A percentile compares a stretch with the other conserved stretches of the same genome.
Evolutionary conservation across 2,113 vertebrate species (phyloP).

Genomic region (Larimichthys polyactis): DNA sequence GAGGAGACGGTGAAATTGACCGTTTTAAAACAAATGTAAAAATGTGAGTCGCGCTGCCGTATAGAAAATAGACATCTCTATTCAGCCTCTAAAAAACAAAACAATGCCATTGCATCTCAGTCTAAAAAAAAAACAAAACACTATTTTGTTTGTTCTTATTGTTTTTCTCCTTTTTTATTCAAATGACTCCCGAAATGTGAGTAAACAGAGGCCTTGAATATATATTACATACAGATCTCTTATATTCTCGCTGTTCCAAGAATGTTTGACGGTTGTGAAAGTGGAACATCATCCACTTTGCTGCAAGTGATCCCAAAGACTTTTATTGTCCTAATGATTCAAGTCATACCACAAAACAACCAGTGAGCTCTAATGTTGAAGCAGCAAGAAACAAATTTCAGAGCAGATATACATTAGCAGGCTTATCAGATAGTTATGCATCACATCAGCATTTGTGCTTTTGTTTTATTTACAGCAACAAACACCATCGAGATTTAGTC

Average conservation of each 20-base stretch:
- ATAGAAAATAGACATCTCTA: conserved; percentile 35
- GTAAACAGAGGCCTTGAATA: conserved; percentile 51
- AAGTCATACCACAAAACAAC: conserved; percentile 20
- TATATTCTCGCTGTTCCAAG: background rate
- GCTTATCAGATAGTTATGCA: conserved; percentile 47
- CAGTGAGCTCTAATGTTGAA: conserved; percentile 31
- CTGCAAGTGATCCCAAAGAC: background rate
- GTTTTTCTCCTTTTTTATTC: conserved; percentile 46
- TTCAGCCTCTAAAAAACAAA: conserved; percentile 23
- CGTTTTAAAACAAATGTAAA: conserved; percentile 21
- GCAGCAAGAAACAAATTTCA: conserved; percentile 27
- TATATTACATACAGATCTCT: conserved; percentile 22
- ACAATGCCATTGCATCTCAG: conserved; percentile 20
- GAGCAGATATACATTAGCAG: conserved; percentile 37
- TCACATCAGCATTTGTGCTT: conserved; percentile 41
- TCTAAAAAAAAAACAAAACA: conserved; percentile 1
- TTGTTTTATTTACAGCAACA: conserved; percentile 53
- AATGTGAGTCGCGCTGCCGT: conserved; percentile 20
- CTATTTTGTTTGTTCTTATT: conserved; percentile 21
- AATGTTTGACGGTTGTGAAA: conserved; percentile 15
- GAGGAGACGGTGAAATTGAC: conserved; percentile 37
- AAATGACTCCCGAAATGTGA: conserved; percentile 60
- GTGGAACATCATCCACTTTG: conserved; percentile 11
- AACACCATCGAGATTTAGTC: conserved; percentile 46
- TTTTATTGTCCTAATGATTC: conserved; percentile 49